A percentile compares a stretch with the other conserved stretches of the same genome.
Evolutionary conservation across 2,113 vertebrate genomes (phyloP).

Genomic region (Perccottus glenii): DNA sequence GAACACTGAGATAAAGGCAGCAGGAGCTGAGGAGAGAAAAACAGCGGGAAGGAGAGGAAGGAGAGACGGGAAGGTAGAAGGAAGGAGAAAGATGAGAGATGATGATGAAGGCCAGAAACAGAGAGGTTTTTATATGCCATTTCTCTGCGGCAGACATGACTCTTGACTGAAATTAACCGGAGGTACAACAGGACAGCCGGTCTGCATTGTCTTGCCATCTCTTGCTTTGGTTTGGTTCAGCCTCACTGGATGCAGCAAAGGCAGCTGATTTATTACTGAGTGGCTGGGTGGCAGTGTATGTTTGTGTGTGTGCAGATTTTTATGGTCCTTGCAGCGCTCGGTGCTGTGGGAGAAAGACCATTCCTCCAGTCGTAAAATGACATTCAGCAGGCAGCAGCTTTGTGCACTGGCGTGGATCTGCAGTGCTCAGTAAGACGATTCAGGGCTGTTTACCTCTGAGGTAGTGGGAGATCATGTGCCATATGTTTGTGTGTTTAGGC

Average conservation of each 20-base stretch:
- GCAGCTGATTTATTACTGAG: conserved; percentile 76
- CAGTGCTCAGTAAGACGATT: conserved; percentile 61
- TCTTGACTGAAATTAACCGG: conserved; percentile 70
- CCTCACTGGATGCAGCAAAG: conserved; percentile 67
- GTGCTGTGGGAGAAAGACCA: conserved; percentile 57
- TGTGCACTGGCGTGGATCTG: conserved; percentile 57
- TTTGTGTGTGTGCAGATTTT: conserved; percentile 50
- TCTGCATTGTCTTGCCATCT: conserved; percentile 49
- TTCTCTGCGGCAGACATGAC: conserved; percentile 68
- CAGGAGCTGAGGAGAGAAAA: conserved; percentile 52
- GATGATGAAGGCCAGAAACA: conserved; percentile 72
- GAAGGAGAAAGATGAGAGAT: conserved; percentile 42
- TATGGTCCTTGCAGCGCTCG: conserved; percentile 56
- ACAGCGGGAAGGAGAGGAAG: conserved; percentile 41
- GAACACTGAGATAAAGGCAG: conserved; percentile 58
- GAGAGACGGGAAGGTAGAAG: conserved; percentile 44
- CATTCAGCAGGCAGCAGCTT: conserved; percentile 70
- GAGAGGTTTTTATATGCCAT: conserved; percentile 58
- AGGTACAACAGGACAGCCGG: conserved; percentile 68
- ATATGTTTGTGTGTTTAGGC: conserved; percentile 62
- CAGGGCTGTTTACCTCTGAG: conserved; percentile 51
- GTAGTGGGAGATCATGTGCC: conserved; percentile 60
- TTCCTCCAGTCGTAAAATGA: conserved; percentile 73
- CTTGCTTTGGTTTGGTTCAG: conserved; percentile 49
- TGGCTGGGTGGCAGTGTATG: conserved; percentile 59